Conservation (phyloP, 2,113 vertebrate species). For the Nestor notabilis region DNA sequence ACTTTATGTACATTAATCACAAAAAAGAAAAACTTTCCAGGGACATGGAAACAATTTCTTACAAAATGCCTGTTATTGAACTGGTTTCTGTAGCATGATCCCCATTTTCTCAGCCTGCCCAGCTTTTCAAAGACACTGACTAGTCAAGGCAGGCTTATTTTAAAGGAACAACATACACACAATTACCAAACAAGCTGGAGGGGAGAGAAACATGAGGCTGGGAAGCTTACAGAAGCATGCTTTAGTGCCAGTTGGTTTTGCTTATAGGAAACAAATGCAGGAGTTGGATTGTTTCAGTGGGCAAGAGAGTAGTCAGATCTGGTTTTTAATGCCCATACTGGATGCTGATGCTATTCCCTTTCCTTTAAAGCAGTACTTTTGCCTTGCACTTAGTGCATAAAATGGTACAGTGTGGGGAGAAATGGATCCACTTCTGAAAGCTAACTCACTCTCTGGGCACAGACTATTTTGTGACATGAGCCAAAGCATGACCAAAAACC, state of each 20-base stretch:
- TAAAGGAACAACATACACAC: background rate
- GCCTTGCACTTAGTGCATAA: background rate
- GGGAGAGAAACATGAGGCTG: background rate
- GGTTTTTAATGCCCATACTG: background rate
- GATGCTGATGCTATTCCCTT: background rate
- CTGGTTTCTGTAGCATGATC: background rate
- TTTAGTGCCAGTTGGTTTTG: background rate
- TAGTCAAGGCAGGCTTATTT: background rate
- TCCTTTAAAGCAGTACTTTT: background rate
- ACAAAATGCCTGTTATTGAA: background rate
- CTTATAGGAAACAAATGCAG: background rate
- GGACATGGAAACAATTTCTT: background rate
- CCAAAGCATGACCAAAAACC: background rate
- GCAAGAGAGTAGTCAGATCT: background rate
- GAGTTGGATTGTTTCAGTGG: background rate
- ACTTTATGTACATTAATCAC: background rate
- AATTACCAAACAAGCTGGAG: background rate
- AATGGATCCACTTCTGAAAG: no score
- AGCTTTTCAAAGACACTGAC: background rate
- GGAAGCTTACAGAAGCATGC: background rate
- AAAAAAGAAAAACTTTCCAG: background rate
- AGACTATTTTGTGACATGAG: fast-evolving
- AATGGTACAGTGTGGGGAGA: background rate
- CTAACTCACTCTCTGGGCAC: background rate
- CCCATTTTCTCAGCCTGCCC: background rate